These are phyloP conservation scores for Iselma pallidipennis DNA, from an alignment of 2,888 invertebrate genomes.

Conservation along the genomic window DNA sequence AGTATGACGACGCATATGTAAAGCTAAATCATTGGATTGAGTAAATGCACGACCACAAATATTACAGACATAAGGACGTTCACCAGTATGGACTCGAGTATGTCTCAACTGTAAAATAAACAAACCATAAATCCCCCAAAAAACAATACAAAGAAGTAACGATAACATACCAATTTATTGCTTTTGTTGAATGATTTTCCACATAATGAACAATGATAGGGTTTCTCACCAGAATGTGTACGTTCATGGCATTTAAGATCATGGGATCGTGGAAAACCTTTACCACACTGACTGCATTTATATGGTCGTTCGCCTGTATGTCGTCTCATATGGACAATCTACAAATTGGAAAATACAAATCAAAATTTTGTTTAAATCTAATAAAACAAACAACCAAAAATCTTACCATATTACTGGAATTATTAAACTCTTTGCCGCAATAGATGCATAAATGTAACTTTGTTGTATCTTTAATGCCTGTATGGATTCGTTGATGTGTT, in stretches of 20 bases:
- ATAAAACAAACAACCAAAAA: not conserved
- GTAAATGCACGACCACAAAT: slow-evolving; percentile 61
- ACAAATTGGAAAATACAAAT: slow-evolving; percentile 29
- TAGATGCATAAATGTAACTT: slow-evolving; percentile 55
- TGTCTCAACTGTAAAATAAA: slow-evolving; percentile 49
- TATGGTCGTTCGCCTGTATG: slow-evolving; percentile 56
- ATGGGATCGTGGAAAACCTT: slow-evolving; percentile 56
- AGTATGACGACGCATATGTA: slow-evolving; percentile 72
- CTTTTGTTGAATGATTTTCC: slow-evolving; percentile 57
- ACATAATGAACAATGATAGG: slow-evolving; percentile 55
- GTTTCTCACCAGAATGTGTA: slow-evolving; percentile 56
- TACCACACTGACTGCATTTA: slow-evolving; percentile 54
- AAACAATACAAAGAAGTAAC: slow-evolving; percentile 28
- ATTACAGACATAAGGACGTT: slow-evolving; percentile 55
- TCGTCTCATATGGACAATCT: slow-evolving; percentile 57
- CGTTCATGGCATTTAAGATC: slow-evolving; percentile 57
- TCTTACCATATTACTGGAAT: slow-evolving; percentile 57
- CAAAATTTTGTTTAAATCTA: slow-evolving; percentile 9
- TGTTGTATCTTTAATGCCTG: slow-evolving; percentile 52
- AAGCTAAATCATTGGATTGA: slow-evolving; percentile 71
- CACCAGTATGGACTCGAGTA: slow-evolving; percentile 55
- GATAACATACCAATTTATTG: slow-evolving; percentile 57
- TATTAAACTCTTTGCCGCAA: slow-evolving; percentile 57
- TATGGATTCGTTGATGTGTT: slow-evolving; percentile 54
- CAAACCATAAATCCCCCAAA: not conserved